phyloP scores from a whole-genome alignment of 2,888 invertebrate genomes.

The Protophormia terraenovae region DNA sequence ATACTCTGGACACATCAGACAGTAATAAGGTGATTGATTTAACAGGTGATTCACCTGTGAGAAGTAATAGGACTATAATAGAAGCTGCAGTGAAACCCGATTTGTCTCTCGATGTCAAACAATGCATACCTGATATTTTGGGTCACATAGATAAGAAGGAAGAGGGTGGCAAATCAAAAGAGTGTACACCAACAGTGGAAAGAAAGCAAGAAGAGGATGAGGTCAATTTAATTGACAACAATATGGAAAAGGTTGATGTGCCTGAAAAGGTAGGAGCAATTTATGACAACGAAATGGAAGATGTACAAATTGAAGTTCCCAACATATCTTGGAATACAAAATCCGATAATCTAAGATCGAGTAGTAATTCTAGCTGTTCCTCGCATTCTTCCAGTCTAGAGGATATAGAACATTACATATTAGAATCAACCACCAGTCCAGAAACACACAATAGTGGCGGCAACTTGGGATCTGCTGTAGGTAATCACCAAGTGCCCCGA shows the following conservation, averaged over 20 bases:
- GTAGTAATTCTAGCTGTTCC: conserved; percentile 76
- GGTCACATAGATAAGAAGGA: conserved; percentile 75
- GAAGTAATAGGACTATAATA: conserved; percentile 71
- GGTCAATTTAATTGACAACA: conserved; percentile 72
- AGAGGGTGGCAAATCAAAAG: conserved; percentile 32
- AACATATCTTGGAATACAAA: conserved; percentile 82
- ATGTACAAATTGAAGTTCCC: conserved; percentile 85
- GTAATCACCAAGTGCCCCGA: conserved; percentile 83
- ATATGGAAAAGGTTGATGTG: conserved; percentile 78
- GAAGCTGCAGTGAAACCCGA: conserved; percentile 75
- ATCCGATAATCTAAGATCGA: conserved; percentile 82
- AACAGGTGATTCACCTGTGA: conserved; percentile 72
- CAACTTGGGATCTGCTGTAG: conserved; percentile 42
- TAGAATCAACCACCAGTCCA: conserved; percentile 81
- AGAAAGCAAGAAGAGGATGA: conserved; percentile 73
- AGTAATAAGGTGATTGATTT: conserved; percentile 77
- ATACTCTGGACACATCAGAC: conserved; percentile 69
- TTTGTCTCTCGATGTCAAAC: conserved; percentile 79
- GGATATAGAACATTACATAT: conserved; percentile 81
- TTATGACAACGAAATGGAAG: conserved; percentile 73
- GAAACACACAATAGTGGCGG: conserved; percentile 78
- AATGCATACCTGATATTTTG: conserved; percentile 79
- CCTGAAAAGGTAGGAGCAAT: conserved; percentile 75
- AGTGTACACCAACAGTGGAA: conserved; percentile 64
- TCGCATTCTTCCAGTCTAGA: conserved; percentile 82